Percentiles rank a stretch among this genome's conserved stretches.
Conservation (phyloP, 2,113 vertebrate genomes). For the Heterocephalus glaber region DNA sequence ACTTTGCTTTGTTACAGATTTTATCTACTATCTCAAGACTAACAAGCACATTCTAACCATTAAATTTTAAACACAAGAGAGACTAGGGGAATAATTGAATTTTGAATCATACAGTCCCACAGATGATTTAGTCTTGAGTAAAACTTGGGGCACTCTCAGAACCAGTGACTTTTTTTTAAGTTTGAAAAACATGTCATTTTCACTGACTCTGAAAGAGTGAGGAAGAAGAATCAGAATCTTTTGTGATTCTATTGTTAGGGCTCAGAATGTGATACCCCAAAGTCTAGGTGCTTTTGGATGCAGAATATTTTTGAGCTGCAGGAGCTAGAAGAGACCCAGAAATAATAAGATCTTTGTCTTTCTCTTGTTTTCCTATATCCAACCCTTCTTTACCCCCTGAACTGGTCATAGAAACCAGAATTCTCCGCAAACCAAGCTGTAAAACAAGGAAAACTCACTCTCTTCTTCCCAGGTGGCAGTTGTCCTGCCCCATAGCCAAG, state of each 20-base stretch:
- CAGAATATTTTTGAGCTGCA: neutral
- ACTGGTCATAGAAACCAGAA: neutral
- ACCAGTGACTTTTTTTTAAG: neutral
- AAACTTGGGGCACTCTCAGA: neutral
- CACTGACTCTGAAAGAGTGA: neutral
- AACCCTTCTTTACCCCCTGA: neutral
- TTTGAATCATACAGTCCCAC: too few species aligned
- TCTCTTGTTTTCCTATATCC: neutral
- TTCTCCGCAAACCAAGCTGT: neutral
- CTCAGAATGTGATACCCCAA: neutral
- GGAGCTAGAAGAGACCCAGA: neutral
- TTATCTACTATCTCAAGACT: too few species aligned
- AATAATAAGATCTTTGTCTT: neutral
- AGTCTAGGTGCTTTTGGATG: neutral
- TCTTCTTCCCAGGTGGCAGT: neutral
- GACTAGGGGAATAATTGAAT: too few species aligned
- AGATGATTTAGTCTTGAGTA: neutral
- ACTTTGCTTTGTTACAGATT: too few species aligned
- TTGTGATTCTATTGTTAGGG: neutral
- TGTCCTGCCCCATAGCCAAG: neutral
- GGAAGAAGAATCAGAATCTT: neutral
- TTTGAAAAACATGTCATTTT: constrained; percentile 10
- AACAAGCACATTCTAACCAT: too few species aligned
- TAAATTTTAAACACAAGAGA: too few species aligned
- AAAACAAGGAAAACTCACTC: neutral